Conservation (phyloP, 2,797 vertebrate genomes). For the Lacerta agilis region DNA sequence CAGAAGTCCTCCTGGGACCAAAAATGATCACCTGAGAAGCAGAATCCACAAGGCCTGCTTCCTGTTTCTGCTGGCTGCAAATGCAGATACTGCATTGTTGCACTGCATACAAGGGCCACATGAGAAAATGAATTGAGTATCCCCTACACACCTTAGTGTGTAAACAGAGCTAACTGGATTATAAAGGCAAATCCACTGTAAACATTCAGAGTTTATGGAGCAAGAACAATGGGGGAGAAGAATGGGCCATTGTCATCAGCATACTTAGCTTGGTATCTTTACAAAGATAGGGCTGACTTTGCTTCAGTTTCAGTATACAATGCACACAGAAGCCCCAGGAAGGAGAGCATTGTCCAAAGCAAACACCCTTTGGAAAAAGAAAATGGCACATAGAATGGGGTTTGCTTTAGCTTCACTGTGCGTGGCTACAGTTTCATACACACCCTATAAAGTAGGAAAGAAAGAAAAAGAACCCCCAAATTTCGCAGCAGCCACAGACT, state of each 20-base stretch:
- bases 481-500: not conserved
- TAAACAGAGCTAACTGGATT: conserved; percentile 43
- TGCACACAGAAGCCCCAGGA: conserved; percentile 47
- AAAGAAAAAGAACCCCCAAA: not conserved
- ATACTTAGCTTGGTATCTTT: conserved; percentile 43
- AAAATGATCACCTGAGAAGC: not conserved
- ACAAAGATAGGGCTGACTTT: conserved; percentile 45
- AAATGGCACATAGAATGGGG: not conserved
- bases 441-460: not conserved
- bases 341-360: conserved; percentile 37
- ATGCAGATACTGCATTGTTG: not conserved
- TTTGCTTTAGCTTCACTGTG: not conserved
- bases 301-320: conserved; percentile 14
- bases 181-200: conserved; percentile 28
- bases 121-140: not conserved
- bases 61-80: not conserved
- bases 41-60: not conserved
- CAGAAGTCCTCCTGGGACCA: not conserved
- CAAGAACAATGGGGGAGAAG: conserved; percentile 23
- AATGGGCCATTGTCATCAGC: conserved; percentile 23
- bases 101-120: not conserved
- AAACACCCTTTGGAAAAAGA: conserved; percentile 24
- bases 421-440: not conserved
- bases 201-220: not conserved
- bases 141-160: not conserved